Evolutionary conservation across 2,797 vertebrate genomes (phyloP), one percentile per base, ranked within the genome.

Genomic region (Xenopus petersii): DNA sequence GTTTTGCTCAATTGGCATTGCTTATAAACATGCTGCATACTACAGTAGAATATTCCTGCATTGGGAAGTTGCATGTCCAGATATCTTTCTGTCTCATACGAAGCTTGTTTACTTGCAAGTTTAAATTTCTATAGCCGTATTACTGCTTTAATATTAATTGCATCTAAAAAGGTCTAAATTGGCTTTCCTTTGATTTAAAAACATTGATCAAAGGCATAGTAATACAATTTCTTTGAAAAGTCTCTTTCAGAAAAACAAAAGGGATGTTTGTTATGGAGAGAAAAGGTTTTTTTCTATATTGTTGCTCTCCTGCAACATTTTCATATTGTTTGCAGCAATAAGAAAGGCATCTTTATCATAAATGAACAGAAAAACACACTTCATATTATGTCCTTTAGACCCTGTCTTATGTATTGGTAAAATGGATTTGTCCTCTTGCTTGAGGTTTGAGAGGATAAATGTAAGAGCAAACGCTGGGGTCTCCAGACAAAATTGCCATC

Each of bases 201-300:
- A 69, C 71, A 73, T 66, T 69, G 75, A 78, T 78, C 75, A 78
- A 78, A 78, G 60, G 60, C 75, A 59, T 47, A 73, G 51, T 78
- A 78, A 78, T 78, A 73, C 73, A 73, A 69, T 78, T 73, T 78
- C 70, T 73, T 73, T 73, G 75, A 73, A 73, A 78, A 72, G 55
- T 65, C 70, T 77, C 72, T 77, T 68, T 66, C 70, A 63, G 58
- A 21, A 62, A 42, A 42, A 78, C 70, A 78, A 78, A 69, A 73
- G 70, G 48, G 67, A 64, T 64, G 70, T 73, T 73, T 64, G 60
- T 69, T 69, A 56, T 46, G 60, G 64, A 64, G 60, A 64, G 65
- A 72, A 64, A 16, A 10, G 16, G 21, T 63, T 26, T 69, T 42
- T 73, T 17, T 11, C 70, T 49, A 58, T 49, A 78, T 73, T 78